Percentiles rank a stretch among this genome's conserved stretches.
Conservation (phyloP, 2,113 vertebrate species). For the Phoxinus phoxinus region DNA sequence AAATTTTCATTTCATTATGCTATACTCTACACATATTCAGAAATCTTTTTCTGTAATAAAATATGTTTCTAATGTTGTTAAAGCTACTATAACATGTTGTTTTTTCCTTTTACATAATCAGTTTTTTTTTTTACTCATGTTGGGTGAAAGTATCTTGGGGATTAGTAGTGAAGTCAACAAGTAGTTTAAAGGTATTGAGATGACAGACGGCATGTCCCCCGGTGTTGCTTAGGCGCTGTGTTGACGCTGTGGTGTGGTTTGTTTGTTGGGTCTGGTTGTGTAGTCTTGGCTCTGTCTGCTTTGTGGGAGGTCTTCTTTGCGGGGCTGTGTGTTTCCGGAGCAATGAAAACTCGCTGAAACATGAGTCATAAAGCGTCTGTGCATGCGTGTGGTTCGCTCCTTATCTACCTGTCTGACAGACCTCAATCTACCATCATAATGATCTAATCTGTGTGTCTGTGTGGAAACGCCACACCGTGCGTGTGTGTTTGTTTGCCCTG, state of each 20-base stretch:
- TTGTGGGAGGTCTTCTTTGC: constrained; percentile 40
- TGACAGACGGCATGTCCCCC: background rate
- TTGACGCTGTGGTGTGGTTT: constrained; percentile 23
- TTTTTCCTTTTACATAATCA: background rate
- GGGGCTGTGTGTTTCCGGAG: constrained; percentile 5
- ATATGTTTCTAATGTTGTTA: background rate
- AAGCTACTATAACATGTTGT: background rate
- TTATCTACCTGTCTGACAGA: constrained; percentile 48
- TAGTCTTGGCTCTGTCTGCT: constrained; percentile 30
- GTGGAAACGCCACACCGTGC: constrained; percentile 37
- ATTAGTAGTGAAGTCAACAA: constrained; percentile 22
- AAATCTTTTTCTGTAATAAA: background rate
- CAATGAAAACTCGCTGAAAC: constrained; percentile 30
- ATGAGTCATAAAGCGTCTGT: constrained; percentile 3
- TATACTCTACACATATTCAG: background rate
- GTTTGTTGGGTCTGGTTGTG: constrained; percentile 43
- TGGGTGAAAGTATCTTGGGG: background rate
- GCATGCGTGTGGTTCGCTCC: constrained; percentile 40
- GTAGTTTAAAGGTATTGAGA: constrained; percentile 18
- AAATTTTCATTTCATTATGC: too few species aligned
- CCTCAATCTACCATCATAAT: constrained; percentile 34
- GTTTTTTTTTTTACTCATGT: background rate
- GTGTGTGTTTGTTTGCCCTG: constrained; percentile 6
- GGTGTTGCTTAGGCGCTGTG: constrained; percentile 20
- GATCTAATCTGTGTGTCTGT: constrained; percentile 34